Evolutionary conservation across 1,140 invertebrate species (phyloP), one percentile per base, ranked within the genome.

Genomic region (Hypothenemus hampei): DNA sequence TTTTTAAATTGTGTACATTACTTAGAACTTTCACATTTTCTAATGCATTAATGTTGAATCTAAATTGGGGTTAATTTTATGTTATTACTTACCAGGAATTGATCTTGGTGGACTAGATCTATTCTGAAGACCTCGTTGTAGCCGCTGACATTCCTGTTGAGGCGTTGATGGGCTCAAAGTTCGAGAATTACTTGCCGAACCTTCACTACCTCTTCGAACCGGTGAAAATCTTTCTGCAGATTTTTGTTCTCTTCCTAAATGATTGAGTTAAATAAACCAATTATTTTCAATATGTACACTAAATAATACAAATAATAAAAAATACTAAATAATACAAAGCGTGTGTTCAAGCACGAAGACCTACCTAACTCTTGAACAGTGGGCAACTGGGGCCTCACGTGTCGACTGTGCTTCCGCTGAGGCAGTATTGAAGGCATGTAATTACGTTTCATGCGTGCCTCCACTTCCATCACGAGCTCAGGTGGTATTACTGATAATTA

Each of bases 171-270:
- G 73, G 68, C 44, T 73, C 52, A 72, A 73, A 63, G 72, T 82
- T 46, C 75, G 81, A 71, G 70, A 80, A 67, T 72, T 76, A 60
- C 70, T 76, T 60, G 65, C 73, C 0, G 77, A 81, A 22, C 85
- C 87, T 74, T 93, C 93, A 55, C 88, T 91, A 21, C 91, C 91
- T 60, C 93, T 77, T 33, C 93, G 78, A 10, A 94, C 91, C 1
- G 91, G 91, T 54, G 89, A 93, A 70, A 91, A 96, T 46, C 92
- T 78, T 73, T 93, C 90, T 26, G 78, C 37, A 73, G 72, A 71
- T 81, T 72, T 70, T 22, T 65, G 67, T 59, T 80, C 77, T 3
- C 78, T 71, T 2, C 76, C 78, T 78, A n/a, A 37, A n/a, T 16
- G 5, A 13, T 37, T 13, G 13, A 16, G 2, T 37, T 37, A 37